Evolutionary conservation across 2,797 vertebrate genomes (phyloP).

Genomic region (Gadopsis bispinosus): DNA sequence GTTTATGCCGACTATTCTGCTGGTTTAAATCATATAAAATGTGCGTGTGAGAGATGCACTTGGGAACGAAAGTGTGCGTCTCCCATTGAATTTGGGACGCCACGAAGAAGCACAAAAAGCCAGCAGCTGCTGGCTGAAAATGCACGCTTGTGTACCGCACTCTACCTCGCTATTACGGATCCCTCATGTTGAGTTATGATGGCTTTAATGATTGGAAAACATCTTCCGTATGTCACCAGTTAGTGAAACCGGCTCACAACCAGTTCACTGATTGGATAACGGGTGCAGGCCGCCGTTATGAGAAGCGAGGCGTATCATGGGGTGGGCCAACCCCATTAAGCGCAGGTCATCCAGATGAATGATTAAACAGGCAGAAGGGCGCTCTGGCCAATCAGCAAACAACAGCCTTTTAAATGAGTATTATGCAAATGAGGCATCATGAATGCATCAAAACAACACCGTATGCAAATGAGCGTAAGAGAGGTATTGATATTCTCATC

Average conservation of each 20-base stretch:
- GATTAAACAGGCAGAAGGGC: constrained; percentile 39
- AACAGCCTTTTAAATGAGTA: constrained; percentile 50
- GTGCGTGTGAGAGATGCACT: background rate
- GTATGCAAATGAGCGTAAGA: background rate
- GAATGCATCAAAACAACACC: constrained; percentile 37
- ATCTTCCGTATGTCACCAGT: constrained; percentile 52
- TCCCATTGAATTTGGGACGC: background rate
- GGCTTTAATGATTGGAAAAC: constrained; percentile 30
- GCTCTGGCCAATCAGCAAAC: constrained; percentile 46
- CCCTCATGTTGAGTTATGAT: constrained; percentile 28
- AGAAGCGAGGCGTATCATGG: constrained; percentile 41
- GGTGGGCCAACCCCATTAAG: constrained; percentile 42
- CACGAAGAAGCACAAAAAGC: background rate
- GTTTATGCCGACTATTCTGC: background rate
- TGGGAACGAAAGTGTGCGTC: background rate
- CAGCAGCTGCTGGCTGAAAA: constrained; percentile 11
- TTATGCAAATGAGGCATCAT: constrained; percentile 49
- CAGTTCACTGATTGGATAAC: constrained; percentile 42
- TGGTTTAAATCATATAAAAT: background rate
- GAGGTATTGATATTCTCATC: background rate
- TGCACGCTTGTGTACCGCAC: background rate
- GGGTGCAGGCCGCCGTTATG: background rate
- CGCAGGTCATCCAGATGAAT: constrained; percentile 60
- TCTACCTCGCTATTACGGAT: background rate
- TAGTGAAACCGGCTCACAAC: constrained; percentile 27